These are phyloP conservation scores for Brachirus orientalis DNA, from an alignment of 2,113 vertebrate species.

Conservation along the genomic window DNA sequence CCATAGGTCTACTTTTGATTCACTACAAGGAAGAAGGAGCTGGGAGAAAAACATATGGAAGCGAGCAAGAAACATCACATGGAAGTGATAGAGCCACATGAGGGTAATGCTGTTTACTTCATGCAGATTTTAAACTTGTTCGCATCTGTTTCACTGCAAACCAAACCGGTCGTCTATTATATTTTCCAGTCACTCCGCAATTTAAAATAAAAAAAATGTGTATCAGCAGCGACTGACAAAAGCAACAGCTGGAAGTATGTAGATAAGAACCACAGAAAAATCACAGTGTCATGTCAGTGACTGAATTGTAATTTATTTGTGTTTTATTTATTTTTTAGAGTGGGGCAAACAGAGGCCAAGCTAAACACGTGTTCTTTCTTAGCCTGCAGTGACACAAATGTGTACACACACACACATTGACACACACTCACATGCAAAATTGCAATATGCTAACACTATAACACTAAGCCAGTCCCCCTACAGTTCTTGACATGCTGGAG, in stretches of 20 bases:
- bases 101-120: slow-evolving; percentile 32
- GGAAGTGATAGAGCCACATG: slow-evolving; percentile 12
- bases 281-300: slow-evolving; percentile 28
- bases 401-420: slow-evolving; percentile 9
- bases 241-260: slow-evolving; percentile 45
- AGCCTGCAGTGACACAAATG: slow-evolving; percentile 59
- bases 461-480: slow-evolving; percentile 59
- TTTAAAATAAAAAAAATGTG: slow-evolving; percentile 6
- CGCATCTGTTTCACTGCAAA: slow-evolving; percentile 25
- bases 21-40: slow-evolving; percentile 17
- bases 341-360: slow-evolving; percentile 49
- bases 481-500: slow-evolving; percentile 45
- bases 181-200: slow-evolving; percentile 25
- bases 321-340: slow-evolving; percentile 23
- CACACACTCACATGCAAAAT: slow-evolving; percentile 31
- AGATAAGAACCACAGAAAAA: slow-evolving; percentile 37
- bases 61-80: background rate
- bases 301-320: slow-evolving; percentile 46
- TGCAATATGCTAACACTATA: slow-evolving; percentile 53
- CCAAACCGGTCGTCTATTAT: background rate
- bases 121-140: slow-evolving; percentile 38
- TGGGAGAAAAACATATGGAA: slow-evolving; percentile 7
- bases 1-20: slow-evolving; percentile 49
- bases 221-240: slow-evolving; percentile 11
- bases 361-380: slow-evolving; percentile 64